Evolutionary conservation across 2,888 invertebrate species (phyloP).

Genomic region (Chrysomela aeneicollis): DNA sequence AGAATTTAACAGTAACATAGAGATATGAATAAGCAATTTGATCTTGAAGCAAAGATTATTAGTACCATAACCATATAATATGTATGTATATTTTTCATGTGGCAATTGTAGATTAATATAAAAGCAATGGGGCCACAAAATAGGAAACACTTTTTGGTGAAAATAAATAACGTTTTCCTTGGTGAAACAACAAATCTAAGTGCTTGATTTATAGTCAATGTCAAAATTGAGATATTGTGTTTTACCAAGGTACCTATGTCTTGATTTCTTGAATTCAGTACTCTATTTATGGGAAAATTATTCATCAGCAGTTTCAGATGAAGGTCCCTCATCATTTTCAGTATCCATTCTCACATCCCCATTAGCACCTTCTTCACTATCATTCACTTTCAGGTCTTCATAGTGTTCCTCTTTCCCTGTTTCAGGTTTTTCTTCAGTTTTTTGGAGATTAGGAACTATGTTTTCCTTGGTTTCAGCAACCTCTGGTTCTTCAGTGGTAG

Average conservation of each 20-base stretch:
- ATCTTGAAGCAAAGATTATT: slow-evolving; percentile 26
- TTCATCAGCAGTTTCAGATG: slow-evolving; percentile 35
- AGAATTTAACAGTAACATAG: slow-evolving; percentile 31
- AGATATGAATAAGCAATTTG: slow-evolving; percentile 29
- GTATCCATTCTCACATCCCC: slow-evolving; percentile 40
- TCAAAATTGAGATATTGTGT: slow-evolving; percentile 16
- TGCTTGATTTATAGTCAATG: neutral
- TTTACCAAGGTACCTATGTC: slow-evolving; percentile 18
- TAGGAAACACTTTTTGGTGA: slow-evolving; percentile 4
- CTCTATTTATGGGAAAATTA: slow-evolving; percentile 20
- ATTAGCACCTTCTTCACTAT: slow-evolving; percentile 34
- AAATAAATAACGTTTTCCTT: neutral
- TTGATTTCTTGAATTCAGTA: slow-evolving; percentile 25
- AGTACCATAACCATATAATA: slow-evolving; percentile 18
- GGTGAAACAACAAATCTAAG: neutral
- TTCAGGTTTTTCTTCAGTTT: slow-evolving; percentile 26
- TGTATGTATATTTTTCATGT: neutral
- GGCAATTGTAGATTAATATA: neutral
- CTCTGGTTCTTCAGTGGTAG: slow-evolving; percentile 48
- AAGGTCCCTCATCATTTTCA: slow-evolving; percentile 35
- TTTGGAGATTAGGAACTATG: slow-evolving; percentile 43
- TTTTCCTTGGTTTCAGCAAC: slow-evolving; percentile 44
- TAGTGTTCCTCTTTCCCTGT: slow-evolving; percentile 55
- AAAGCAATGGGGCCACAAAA: neutral
- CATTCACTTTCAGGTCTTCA: slow-evolving; percentile 44